A percentile compares a stretch with the other conserved stretches of the same genome.
These are phyloP conservation scores for Neomorphus geoffroyi DNA, from an alignment of 2,797 vertebrate species.

Conservation along the genomic window DNA sequence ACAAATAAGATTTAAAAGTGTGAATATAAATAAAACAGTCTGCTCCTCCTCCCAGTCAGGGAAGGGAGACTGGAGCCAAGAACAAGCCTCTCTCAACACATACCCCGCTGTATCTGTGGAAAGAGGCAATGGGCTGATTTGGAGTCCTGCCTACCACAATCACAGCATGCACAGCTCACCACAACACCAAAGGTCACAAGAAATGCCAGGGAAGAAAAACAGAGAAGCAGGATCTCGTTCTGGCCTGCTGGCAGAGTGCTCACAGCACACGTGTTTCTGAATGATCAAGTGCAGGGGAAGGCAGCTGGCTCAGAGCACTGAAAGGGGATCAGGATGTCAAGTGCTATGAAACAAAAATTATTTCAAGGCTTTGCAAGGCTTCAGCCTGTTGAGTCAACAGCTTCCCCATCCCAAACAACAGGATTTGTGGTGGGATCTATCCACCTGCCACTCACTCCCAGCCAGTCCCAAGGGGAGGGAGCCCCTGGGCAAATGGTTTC, in stretches of 20 bases:
- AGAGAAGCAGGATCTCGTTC: neutral
- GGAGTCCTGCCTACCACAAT: neutral
- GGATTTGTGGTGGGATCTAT: constrained; percentile 38
- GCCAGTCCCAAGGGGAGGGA: neutral
- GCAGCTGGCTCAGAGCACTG: constrained; percentile 17
- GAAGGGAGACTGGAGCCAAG: neutral
- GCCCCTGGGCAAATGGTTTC: neutral
- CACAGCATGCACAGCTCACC: neutral
- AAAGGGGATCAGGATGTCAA: constrained; percentile 39
- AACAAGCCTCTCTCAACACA: neutral
- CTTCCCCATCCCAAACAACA: constrained; percentile 33
- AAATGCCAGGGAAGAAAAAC: neutral
- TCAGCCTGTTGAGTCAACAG: constrained; percentile 54
- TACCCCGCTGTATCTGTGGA: neutral
- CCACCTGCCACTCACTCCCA: neutral
- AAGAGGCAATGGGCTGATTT: neutral
- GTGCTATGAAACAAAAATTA: constrained; percentile 43
- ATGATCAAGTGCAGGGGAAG: neutral
- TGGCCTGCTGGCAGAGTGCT: neutral
- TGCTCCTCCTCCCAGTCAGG: neutral
- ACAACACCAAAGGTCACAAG: neutral
- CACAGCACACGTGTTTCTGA: neutral
- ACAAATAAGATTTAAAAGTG: neutral
- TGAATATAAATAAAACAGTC: neutral
- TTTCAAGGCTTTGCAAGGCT: constrained; percentile 40